Percentiles rank a stretch among this genome's conserved stretches.
phyloP scores from a whole-genome alignment of 2,113 vertebrate species.

The Silurus meridionalis region DNA sequence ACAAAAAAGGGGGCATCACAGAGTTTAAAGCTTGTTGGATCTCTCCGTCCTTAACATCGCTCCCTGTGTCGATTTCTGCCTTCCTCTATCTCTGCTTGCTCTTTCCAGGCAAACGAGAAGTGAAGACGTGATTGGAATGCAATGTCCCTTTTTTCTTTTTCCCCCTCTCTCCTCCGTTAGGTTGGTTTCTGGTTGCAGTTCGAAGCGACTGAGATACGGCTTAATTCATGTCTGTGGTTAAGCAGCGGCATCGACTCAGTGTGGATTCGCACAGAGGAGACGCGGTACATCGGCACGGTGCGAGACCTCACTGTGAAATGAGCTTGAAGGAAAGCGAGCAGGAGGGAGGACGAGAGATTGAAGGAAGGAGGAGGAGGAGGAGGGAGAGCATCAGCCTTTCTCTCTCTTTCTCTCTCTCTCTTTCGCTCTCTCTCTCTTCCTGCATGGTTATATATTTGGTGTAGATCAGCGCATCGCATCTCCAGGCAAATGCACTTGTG shows the following conservation, averaged over 20 bases:
- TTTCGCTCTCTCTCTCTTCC: too few species aligned
- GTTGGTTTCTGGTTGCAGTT: constrained; percentile 89
- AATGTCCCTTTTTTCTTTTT: constrained; percentile 71
- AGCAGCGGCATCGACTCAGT: constrained; percentile 51
- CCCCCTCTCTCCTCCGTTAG: constrained; percentile 66
- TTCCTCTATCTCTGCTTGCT: constrained; percentile 54
- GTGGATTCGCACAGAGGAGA: constrained; percentile 44
- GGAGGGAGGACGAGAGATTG: constrained; percentile 65
- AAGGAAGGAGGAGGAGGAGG: constrained; percentile 58
- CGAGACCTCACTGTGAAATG: constrained; percentile 66
- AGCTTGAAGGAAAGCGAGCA: constrained; percentile 75
- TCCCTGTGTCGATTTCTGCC: constrained; percentile 64
- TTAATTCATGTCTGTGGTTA: constrained; percentile 54
- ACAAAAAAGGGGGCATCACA: constrained; percentile 51
- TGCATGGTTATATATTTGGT: constrained; percentile 26
- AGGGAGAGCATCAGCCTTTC: constrained; percentile 26
- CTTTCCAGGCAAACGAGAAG: constrained; percentile 73
- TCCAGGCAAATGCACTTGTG: neutral
- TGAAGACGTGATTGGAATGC: constrained; percentile 90
- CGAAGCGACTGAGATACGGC: constrained; percentile 64
- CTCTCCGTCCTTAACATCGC: constrained; percentile 54
- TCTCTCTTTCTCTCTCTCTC: constrained; percentile 26
- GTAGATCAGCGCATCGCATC: constrained; percentile 16
- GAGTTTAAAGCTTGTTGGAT: constrained; percentile 77
- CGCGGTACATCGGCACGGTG: constrained; percentile 54